These are phyloP conservation scores for Dendrocincla fuliginosa DNA, from an alignment of 2,797 vertebrate species.

Conservation along the genomic window DNA sequence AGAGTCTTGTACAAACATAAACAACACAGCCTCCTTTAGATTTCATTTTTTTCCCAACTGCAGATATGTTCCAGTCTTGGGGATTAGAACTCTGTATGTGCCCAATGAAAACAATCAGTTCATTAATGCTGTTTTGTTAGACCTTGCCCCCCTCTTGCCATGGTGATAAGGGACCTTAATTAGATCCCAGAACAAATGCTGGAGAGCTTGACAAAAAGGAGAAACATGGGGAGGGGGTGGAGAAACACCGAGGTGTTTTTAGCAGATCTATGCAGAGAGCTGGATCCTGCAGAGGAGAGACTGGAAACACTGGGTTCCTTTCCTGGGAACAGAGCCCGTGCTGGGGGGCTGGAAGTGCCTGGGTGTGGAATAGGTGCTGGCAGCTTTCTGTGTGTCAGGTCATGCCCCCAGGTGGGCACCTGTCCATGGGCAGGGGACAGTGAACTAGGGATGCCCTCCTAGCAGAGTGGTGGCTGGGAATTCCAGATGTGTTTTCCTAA, in stretches of 20 bases:
- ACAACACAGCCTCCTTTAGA: not conserved
- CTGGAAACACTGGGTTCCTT: not conserved
- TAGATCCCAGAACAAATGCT: conserved; percentile 66
- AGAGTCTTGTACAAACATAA: not conserved
- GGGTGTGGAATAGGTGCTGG: not conserved
- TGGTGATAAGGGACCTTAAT: conserved; percentile 65
- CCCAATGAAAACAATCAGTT: conserved; percentile 57
- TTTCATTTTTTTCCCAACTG: not conserved
- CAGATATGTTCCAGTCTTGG: conserved; percentile 3
- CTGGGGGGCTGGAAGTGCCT: not conserved
- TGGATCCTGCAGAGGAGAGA: conserved; percentile 27
- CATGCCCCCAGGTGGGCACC: not conserved
- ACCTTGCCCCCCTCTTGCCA: conserved; percentile 61
- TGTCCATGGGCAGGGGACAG: rapidly evolving
- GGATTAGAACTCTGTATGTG: conserved; percentile 50
- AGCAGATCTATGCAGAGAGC: conserved; percentile 49
- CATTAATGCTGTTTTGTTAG: conserved; percentile 67
- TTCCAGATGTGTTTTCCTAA: not conserved
- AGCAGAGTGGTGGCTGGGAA: rapidly evolving
- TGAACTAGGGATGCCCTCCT: rapidly evolving
- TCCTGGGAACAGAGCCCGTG: not conserved
- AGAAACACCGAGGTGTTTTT: conserved; percentile 52
- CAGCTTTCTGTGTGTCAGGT: not conserved
- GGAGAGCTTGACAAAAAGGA: conserved; percentile 46
- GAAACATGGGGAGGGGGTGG: conserved; percentile 48